Conservation (phyloP, 1,140 invertebrate species). For the Drosophila fuyamai region DNA sequence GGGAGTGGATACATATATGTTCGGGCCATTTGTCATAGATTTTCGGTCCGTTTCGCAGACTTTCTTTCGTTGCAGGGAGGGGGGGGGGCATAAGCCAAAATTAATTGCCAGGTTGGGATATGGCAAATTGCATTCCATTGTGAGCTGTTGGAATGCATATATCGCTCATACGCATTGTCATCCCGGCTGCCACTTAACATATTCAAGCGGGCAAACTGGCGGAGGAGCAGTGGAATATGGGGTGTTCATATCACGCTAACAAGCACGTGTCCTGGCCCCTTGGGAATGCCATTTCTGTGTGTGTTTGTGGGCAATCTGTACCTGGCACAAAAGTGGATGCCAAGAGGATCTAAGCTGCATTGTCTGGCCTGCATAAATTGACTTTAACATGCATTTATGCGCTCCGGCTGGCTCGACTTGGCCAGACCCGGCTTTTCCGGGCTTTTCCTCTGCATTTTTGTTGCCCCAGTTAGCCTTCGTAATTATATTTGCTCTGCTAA, state of each 20-base stretch:
- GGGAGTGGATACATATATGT: slow-evolving; percentile 12
- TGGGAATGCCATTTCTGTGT: slow-evolving; percentile 6
- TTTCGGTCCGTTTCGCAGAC: slow-evolving; percentile 21
- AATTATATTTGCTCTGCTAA: slow-evolving; percentile 76
- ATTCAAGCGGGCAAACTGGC: slow-evolving; percentile 35
- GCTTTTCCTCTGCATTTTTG: slow-evolving; percentile 44
- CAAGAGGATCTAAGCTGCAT: slow-evolving; percentile 51
- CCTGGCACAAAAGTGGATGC: slow-evolving; percentile 63
- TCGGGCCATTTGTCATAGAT: slow-evolving; percentile 41
- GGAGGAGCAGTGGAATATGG: background rate
- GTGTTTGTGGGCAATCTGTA: slow-evolving; percentile 33
- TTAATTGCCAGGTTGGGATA: slow-evolving; percentile 35
- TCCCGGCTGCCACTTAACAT: slow-evolving; percentile 62
- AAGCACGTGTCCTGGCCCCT: slow-evolving; percentile 41
- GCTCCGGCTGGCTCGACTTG: slow-evolving; percentile 7
- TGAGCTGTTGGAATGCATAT: slow-evolving; percentile 32
- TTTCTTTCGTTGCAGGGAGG: slow-evolving; percentile 23
- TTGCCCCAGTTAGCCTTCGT: slow-evolving; percentile 63
- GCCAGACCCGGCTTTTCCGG: slow-evolving; percentile 7
- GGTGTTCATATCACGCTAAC: slow-evolving; percentile 48
- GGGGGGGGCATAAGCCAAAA: slow-evolving; percentile 2
- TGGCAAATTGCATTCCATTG: slow-evolving; percentile 57
- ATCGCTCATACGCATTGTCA: slow-evolving; percentile 63
- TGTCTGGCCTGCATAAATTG: slow-evolving; percentile 55
- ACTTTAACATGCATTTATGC: slow-evolving; percentile 60